These are phyloP conservation scores for Idaea straminata DNA, from an alignment of 2,888 invertebrate genomes.

Conservation along the genomic window DNA sequence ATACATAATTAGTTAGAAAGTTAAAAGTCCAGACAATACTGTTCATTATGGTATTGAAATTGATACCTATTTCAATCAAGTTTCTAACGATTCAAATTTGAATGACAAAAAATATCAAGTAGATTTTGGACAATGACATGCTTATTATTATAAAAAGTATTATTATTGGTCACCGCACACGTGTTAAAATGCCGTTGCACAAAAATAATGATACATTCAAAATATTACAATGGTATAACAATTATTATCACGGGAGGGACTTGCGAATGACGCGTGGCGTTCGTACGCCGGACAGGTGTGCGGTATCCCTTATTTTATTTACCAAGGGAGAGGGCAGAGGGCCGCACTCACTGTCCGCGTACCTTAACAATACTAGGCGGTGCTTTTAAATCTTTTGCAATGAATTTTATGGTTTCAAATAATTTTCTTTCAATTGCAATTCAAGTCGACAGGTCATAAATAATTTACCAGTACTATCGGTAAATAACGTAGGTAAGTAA, in stretches of 20 bases:
- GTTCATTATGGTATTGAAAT: not conserved
- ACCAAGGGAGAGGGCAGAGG: not conserved
- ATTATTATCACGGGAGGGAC: constrained; percentile 36
- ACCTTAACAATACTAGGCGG: constrained; percentile 2
- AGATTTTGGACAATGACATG: not conserved
- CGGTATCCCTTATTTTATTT: constrained; percentile 28
- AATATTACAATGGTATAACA: constrained; percentile 29
- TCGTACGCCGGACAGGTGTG: constrained; percentile 46
- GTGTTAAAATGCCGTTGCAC: constrained; percentile 32
- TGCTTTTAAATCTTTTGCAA: not conserved
- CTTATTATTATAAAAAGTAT: constrained; percentile 4
- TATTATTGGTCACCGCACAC: constrained; percentile 26
- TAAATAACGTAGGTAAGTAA: not conserved
- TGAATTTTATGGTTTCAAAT: constrained; percentile 5
- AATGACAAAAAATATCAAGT: not conserved
- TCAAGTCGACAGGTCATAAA: not conserved
- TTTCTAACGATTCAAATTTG: not conserved
- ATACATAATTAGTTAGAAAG: too few species aligned
- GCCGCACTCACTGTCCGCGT: not conserved
- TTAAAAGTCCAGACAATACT: not conserved
- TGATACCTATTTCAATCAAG: not conserved
- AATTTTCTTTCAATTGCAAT: not conserved
- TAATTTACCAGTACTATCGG: not conserved
- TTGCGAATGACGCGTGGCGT: constrained; percentile 44
- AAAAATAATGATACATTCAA: constrained; percentile 31